Evolutionary conservation across 2,113 vertebrate species (phyloP), one percentile per base, ranked within the genome.

Genomic region (Bos javanicus): DNA sequence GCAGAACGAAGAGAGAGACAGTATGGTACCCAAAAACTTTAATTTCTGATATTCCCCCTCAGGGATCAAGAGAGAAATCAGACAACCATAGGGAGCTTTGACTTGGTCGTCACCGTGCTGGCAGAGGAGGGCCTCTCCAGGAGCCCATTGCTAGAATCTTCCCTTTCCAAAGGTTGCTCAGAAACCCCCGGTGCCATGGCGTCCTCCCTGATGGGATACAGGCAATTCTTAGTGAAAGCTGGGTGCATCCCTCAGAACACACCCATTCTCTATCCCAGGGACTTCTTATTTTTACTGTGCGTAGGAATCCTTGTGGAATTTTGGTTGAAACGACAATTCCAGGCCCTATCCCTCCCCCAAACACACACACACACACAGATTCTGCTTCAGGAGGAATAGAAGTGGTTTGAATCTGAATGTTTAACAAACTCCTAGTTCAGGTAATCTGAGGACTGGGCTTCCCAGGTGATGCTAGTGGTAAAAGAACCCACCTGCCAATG

Each of bases 171-270:
- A 56, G 83, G 59, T 8, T 91, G 94, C 30, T 98, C 97, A 3
- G 86, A 95, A 89, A 98, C 76, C 57, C 98, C 98, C n/a, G 98
- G 98, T 36, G 98, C 98, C 0, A 67, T 87, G 36, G 98, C 98
- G n/a, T 99, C 98, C 91, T 98, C 98, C 88, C 98, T 99, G 91
- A 80, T 48, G 48, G 78, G 64, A 74, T 3, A 52, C 2, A 60
- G 36, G 54, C 56, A 91, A 62, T 50, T 48, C 56, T 87, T 46
- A 78, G 33, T 11, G 81, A 48, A 48, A 28, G 14, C 78, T 82
- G 30, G 57, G n/a, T 21, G 23, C 48, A 54, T 28, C 48, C 78
- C 60, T 83, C 60, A 28, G 17, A 62, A 21, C 25, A 46, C 23
- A 1, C 6, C 25, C 17, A 8, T 67, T 76, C 30, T 92, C 82